These are phyloP conservation scores for Podotricha telesiphe DNA, from an alignment of 2,888 invertebrate genomes.

Conservation along the genomic window DNA sequence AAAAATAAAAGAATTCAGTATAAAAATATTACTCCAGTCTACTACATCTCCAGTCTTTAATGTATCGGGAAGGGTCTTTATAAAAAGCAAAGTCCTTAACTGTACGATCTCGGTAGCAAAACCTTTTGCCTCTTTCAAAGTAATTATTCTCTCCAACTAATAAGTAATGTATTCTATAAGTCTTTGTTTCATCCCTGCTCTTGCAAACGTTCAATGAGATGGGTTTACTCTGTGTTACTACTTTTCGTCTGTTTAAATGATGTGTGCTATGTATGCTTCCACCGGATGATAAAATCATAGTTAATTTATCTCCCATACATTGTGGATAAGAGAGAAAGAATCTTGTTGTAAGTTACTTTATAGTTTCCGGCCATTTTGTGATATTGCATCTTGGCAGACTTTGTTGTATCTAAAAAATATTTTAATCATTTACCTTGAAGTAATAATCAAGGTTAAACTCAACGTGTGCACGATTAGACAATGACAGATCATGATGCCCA, in stretches of 20 bases:
- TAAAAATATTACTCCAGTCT: slow-evolving; percentile 3
- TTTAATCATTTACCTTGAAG: no score
- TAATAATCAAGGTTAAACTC: no score
- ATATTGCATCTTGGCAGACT: no score
- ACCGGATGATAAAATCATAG: background rate
- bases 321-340: no score
- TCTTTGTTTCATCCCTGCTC: background rate
- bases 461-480: no score
- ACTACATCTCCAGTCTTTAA: slow-evolving; percentile 6
- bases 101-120: slow-evolving; percentile 6
- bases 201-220: background rate
- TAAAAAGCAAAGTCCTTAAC: slow-evolving; percentile 12
- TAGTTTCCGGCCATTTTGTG: no score
- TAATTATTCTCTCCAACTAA: slow-evolving; percentile 15
- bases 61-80: slow-evolving; percentile 13
- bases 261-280: background rate
- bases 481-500: no score
- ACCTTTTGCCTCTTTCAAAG: slow-evolving; percentile 14
- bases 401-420: no score
- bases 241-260: background rate
- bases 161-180: slow-evolving; percentile 13
- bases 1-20: background rate
- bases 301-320: background rate
- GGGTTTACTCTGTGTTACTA: background rate
- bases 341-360: no score